Evolutionary conservation across 1,140 invertebrate species (phyloP), one percentile per base, ranked within the genome.

Genomic region (Pachyrhynchus sulphureomaculatus): DNA sequence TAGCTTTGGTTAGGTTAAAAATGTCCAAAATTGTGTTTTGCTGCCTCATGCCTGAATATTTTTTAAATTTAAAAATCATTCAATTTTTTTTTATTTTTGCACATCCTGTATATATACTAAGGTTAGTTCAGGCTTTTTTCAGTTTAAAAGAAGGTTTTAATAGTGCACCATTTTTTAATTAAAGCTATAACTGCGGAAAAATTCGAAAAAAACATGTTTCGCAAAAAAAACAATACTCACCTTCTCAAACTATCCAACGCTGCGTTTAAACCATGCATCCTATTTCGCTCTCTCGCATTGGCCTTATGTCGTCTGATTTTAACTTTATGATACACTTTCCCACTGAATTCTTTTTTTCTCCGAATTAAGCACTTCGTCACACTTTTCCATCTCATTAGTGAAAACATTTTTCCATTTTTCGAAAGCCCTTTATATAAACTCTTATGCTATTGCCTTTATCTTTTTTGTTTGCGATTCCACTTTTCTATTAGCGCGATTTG

Each of bases 261-360:
- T 17, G 82, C 80, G 71, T 87, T 87, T 12, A 87, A 71, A 5
- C 83, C 82, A 65, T 86, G 84, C 85, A 87, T 87, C 63, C 85
- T 69, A 67, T 84, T 83, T 44, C 85, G 64, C 70, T 87, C 85
- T 9, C 85, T 70, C 0, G 82, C 81, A 69, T 87, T 87, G 1
- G 85, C 84, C 67, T 86, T 85, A 24, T 77, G 74, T 48, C 77
- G 58, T 62, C 67, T 82, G 75, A 68, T 81, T 65, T 67, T 68
- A 33, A 70, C 64, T 67, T 75, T 72, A 17, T 63, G 17, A 47
- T 29, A 68, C 41, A 52, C 61, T 58, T 48, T 60, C 15, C 54
- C 55, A 51, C 41, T 47, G 9, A 56, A 21, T 49, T 58, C 44
- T 52, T 52, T 54, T 44, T 53, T 64, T 52, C 20, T 37, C 55